These are phyloP conservation scores for Umimayanthus kanabou DNA, from an alignment of 92 coral and sea anemone species.

Conservation along the genomic window DNA sequence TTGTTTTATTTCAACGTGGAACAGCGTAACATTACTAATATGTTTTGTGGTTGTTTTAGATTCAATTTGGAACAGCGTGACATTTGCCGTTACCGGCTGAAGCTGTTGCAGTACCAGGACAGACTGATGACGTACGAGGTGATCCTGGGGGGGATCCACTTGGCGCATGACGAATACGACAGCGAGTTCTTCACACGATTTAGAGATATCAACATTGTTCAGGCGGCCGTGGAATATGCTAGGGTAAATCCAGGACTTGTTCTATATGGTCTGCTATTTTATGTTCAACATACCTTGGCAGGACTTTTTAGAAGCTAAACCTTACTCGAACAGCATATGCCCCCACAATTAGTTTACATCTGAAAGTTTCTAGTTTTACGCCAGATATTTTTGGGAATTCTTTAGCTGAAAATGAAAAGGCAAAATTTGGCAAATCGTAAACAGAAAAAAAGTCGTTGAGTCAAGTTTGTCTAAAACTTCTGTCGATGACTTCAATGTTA, in stretches of 20 bases:
- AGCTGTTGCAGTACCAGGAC: slow-evolving; percentile 87
- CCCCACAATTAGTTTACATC: neutral
- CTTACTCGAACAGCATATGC: neutral
- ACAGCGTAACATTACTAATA: neutral
- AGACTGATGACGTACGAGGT: slow-evolving; percentile 89
- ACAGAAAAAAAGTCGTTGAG: too few relatives aligned
- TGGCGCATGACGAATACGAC: slow-evolving; percentile 90
- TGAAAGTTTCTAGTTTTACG: neutral
- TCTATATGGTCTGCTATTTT: neutral
- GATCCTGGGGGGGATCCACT: slow-evolving; percentile 83
- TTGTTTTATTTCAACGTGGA: neutral
- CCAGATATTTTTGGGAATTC: neutral
- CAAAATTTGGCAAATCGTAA: too few relatives aligned
- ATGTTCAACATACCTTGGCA: neutral
- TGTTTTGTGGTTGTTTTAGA: slow-evolving; percentile 43
- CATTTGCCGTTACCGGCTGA: slow-evolving; percentile 93
- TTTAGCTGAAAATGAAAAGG: too few relatives aligned
- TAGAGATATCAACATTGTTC: slow-evolving; percentile 87
- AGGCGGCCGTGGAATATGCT: slow-evolving; percentile 92
- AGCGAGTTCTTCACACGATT: slow-evolving; percentile 83
- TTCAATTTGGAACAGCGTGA: slow-evolving; percentile 94
- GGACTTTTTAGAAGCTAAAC: neutral
- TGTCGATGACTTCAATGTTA: too few relatives aligned
- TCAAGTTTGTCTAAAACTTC: too few relatives aligned
- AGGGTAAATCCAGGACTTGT: slow-evolving; percentile 61